A percentile compares a stretch with the other conserved stretches of the same genome.
These are phyloP conservation scores for Drosophila chauvacae DNA, from an alignment of 1,140 invertebrate species.

Conservation along the genomic window DNA sequence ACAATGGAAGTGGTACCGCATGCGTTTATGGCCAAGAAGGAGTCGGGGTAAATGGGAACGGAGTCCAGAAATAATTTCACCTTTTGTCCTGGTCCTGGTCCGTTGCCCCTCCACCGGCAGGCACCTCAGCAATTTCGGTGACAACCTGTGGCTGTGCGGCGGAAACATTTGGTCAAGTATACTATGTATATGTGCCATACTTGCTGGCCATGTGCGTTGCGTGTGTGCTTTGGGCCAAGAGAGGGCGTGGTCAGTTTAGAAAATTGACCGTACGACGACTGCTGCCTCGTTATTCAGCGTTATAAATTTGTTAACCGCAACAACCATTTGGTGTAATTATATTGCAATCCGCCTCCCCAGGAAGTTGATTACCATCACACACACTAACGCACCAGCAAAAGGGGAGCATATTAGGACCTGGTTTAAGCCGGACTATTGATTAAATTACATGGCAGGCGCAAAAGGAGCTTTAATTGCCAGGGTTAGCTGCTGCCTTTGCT, in stretches of 20 bases:
- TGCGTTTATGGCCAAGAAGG: conserved; percentile 27
- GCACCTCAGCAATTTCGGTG: conserved; percentile 66
- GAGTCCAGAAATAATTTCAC: conserved; percentile 38
- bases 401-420: conserved; percentile 38
- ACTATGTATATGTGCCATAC: not conserved
- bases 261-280: conserved; percentile 34
- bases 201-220: conserved; percentile 22
- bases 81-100: conserved; percentile 52
- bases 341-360: conserved; percentile 46
- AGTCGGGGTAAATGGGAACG: not conserved
- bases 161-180: conserved; percentile 69
- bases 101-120: conserved; percentile 25
- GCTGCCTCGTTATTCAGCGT: conserved; percentile 52
- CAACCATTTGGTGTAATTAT: conserved; percentile 74
- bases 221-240: conserved; percentile 14
- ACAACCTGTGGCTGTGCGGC: conserved; percentile 73
- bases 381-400: not conserved
- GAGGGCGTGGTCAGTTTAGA: conserved; percentile 57
- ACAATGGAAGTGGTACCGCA: conserved; percentile 40
- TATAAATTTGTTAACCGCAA: conserved; percentile 80
- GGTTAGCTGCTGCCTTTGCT: conserved; percentile 1
- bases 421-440: conserved; percentile 23
- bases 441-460: conserved; percentile 20
- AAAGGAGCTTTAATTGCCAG: conserved; percentile 33
- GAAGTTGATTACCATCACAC: conserved; percentile 19